Base-by-base conservation (phyloP, 2,797 vertebrate genomes). In the Cyclopterus lumpus region DNA sequence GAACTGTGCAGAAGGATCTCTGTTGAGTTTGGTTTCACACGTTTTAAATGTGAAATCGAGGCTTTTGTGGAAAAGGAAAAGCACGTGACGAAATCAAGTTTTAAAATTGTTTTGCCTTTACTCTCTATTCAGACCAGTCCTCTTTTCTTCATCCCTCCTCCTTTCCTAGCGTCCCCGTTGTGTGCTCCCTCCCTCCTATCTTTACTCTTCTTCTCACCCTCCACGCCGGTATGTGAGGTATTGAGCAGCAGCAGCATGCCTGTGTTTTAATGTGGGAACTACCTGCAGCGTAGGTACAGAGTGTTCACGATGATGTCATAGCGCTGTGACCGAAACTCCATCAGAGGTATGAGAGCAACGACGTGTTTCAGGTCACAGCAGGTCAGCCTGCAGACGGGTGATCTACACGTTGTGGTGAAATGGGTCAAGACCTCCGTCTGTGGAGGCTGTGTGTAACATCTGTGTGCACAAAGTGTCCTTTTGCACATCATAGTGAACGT, bases 181-280 rank as follows among this genome's bases (percentile, higher is more conserved):
- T 42, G 55, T 53, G 62, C 68, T 73, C 28, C 73, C 49, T 40
- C 61, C 51, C 51, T 62, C 74, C 57, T 57, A 42, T 64, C 73
- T 79, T 70, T 22, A 3, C 36, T 67, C 46, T 49, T 46, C 62
- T 53, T 81, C 69, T 78, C 67, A 59, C 51, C 63, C 66, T 76
- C 77, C 69, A 6, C 44, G 63, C 72, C 83, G 88, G 86, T 83
- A 90, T 91, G 86, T 66, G 82, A 90, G 88, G 86, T 88, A 90
- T 91, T 88, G 67, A 71, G 76, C 80, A 83, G 82, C 80, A 79
- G 84, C 65, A 69, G 69, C 61, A 77, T 91, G 82, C 74, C 82
- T 89, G 89, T 77, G 90, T 86, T 88, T 81, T 73, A 32, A 58
- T 54, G 77, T 67, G n/a, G 70, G 78, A 77, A 73, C 71, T 36